Evolutionary conservation across 2,888 invertebrate species (phyloP).

Genomic region (Drosophila testacea): DNA sequence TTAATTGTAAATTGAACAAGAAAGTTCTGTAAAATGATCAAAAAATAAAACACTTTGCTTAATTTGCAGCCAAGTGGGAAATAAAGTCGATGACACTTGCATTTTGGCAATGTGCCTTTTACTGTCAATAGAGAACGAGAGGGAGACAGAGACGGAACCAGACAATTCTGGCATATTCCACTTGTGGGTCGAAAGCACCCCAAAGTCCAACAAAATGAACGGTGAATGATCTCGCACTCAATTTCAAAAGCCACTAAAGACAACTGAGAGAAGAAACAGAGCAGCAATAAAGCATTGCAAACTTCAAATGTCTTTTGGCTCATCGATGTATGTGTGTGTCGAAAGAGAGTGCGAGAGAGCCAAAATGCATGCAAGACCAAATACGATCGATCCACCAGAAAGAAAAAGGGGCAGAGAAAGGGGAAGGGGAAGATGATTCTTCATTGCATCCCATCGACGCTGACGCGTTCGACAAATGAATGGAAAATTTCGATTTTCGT

Average conservation of each 20-base stretch:
- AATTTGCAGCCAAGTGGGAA: conserved; percentile 38
- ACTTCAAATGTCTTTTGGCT: conserved; percentile 57
- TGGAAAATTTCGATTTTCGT: conserved; percentile 72
- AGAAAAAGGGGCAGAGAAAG: not conserved
- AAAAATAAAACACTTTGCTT: conserved; percentile 7
- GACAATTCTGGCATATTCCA: conserved; percentile 42
- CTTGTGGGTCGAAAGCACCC: conserved; percentile 41
- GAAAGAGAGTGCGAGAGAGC: conserved; percentile 14
- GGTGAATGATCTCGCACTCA: conserved; percentile 49
- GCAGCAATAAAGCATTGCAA: conserved; percentile 35
- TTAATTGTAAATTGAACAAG: no score
- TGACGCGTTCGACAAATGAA: conserved; percentile 54
- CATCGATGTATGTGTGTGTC: conserved; percentile 11
- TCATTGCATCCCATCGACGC: conserved; percentile 35
- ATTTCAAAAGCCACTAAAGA: conserved; percentile 27
- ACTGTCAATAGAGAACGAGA: not conserved
- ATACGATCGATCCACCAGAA: not conserved
- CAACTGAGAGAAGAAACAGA: conserved; percentile 7
- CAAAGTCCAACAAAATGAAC: conserved; percentile 40
- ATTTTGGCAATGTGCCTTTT: conserved; percentile 37
- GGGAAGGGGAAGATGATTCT: conserved; percentile 9
- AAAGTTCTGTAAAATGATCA: not conserved
- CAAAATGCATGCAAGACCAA: conserved; percentile 6
- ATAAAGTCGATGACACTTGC: conserved; percentile 11
- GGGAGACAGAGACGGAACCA: conserved; percentile 8